phyloP scores from a whole-genome alignment of 2,888 invertebrate genomes.

The Drosophila phalerata region DNA sequence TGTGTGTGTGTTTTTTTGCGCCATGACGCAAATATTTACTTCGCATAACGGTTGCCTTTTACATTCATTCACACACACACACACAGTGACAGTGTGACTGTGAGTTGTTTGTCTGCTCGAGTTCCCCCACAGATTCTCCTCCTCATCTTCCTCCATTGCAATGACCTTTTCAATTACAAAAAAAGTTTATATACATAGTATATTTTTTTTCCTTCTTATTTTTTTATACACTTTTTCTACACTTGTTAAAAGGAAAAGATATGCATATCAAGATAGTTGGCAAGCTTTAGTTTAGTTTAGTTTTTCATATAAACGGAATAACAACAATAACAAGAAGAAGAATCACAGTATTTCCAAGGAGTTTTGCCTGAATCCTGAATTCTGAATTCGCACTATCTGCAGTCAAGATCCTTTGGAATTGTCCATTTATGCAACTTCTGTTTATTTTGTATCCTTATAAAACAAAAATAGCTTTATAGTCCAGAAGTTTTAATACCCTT shows the following conservation, averaged over 20 bases:
- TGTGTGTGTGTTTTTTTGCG: slow-evolving; percentile 50
- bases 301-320: slow-evolving; percentile 8
- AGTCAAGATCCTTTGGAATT: neutral
- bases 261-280: slow-evolving; percentile 42
- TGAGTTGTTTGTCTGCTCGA: slow-evolving; percentile 31
- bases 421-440: neutral
- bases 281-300: slow-evolving; percentile 19
- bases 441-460: neutral
- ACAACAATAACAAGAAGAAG: neutral
- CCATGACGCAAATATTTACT: slow-evolving; percentile 70
- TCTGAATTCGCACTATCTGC: neutral
- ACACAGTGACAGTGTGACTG: slow-evolving; percentile 15
- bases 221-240: slow-evolving; percentile 9
- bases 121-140: slow-evolving; percentile 4
- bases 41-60: slow-evolving; percentile 59
- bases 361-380: neutral
- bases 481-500: neutral
- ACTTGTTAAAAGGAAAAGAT: slow-evolving; percentile 21
- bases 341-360: neutral
- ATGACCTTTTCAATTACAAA: slow-evolving; percentile 63
- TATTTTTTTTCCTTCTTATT: slow-evolving; percentile 1
- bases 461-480: neutral
- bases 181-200: slow-evolving; percentile 15
- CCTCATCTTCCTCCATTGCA: slow-evolving; percentile 15
- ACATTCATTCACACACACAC: slow-evolving; percentile 25